A percentile compares a stretch with the other conserved stretches of the same genome.
Evolutionary conservation across 2,113 vertebrate species (phyloP).

Genomic region (Calyptomena viridis): DNA sequence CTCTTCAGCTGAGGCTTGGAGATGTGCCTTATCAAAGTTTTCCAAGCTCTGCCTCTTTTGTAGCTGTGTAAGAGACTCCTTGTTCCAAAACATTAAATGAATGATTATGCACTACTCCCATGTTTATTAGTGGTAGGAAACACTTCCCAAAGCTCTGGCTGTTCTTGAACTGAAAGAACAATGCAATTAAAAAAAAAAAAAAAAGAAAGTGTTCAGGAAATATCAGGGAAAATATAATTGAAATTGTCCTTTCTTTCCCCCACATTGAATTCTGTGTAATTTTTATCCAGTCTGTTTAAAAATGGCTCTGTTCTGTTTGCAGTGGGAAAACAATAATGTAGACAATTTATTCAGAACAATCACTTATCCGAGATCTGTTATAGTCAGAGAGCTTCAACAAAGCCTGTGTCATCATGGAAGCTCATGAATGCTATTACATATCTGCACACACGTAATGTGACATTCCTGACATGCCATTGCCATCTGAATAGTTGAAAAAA

Average conservation of each 20-base stretch:
- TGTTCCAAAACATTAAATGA: slow-evolving; percentile 16
- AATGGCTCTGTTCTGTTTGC: slow-evolving; percentile 30
- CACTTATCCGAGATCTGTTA: slow-evolving; percentile 14
- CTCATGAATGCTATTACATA: not conserved
- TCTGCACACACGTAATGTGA: not conserved
- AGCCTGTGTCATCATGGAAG: not conserved
- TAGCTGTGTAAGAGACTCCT: not conserved
- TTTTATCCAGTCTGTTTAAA: slow-evolving; percentile 40
- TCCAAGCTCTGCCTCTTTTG: not conserved
- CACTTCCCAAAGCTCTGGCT: not conserved
- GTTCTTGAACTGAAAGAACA: not conserved
- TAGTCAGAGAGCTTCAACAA: slow-evolving; percentile 18
- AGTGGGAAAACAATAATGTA: not conserved
- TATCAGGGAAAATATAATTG: not conserved
- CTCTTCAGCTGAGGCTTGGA: not conserved
- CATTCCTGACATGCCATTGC: not conserved
- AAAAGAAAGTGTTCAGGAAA: not conserved
- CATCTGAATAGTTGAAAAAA: not conserved
- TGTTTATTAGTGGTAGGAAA: not conserved
- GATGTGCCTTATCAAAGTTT: slow-evolving; percentile 7
- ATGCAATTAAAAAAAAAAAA: not conserved
- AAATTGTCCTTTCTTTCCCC: not conserved
- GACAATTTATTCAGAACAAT: slow-evolving; percentile 42
- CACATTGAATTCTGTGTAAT: not conserved
- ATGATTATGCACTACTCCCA: not conserved